Percentiles rank a stretch among this genome's conserved stretches.
Conservation (phyloP, 2,797 vertebrate species). For the Decapterus maruadsi region DNA sequence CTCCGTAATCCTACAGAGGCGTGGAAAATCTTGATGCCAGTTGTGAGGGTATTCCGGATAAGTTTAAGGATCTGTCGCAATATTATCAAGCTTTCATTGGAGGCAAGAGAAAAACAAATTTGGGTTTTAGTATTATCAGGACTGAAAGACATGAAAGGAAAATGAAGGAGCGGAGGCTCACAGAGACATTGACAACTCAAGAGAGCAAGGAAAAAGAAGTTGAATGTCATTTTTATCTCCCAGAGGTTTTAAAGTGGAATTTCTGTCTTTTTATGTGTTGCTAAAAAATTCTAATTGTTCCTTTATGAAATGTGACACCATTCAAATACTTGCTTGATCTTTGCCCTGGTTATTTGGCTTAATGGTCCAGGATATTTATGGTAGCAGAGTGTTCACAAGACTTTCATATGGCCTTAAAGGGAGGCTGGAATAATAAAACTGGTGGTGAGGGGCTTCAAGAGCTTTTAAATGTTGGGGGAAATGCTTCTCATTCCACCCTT, state of each 20-base stretch:
- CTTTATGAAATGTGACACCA: background rate
- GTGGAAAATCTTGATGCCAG: constrained; percentile 30
- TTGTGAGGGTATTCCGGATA: constrained; percentile 18
- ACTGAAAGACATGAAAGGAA: background rate
- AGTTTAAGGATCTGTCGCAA: constrained; percentile 11
- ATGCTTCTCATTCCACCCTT: constrained; percentile 49
- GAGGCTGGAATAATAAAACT: constrained; percentile 10
- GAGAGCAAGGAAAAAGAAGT: background rate
- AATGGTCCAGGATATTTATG: constrained; percentile 11
- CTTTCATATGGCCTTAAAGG: constrained; percentile 9
- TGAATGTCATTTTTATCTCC: background rate
- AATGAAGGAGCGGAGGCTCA: background rate
- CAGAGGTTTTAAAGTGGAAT: background rate
- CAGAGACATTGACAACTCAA: background rate
- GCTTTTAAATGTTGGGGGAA: constrained; percentile 31
- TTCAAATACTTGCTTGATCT: constrained; percentile 14
- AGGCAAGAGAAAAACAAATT: background rate
- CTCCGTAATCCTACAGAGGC: constrained; percentile 30
- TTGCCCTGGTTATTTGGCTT: background rate
- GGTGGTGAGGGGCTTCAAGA: constrained; percentile 7
- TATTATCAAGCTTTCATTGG: constrained; percentile 22
- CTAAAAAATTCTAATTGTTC: background rate
- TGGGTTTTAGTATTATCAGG: background rate
- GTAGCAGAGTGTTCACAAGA: constrained; percentile 7
- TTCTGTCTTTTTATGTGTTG: background rate